Base-by-base conservation (phyloP, 2,113 vertebrate genomes). In the Oncorhynchus nerka region DNA sequence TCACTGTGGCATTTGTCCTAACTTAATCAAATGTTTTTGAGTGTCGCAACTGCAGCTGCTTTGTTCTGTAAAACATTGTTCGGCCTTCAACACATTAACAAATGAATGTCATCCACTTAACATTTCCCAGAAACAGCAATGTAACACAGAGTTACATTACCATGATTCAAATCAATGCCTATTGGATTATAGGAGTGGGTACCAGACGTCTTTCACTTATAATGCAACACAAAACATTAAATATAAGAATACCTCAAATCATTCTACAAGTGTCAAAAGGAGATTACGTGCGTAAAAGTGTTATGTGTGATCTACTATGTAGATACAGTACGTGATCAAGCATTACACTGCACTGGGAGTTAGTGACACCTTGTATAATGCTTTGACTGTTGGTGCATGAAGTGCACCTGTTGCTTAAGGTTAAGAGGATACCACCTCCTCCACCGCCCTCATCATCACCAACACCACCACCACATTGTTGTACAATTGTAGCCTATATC, bases 101-200 rank as follows among this genome's bases (percentile, higher is more conserved):
- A 82, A 75, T 84, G 86, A 86, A 83, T 86, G 86, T 70, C 75
- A 73, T 76, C 79, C 79, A 81, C 83, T 90, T 80, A 12, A 57
- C 68, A 78, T 75, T 82, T 82, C 79, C 85, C 55, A 72, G 73
- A 70, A 75, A 68, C 81, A 70, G 71, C 85, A 87, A 92, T 84
- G 86, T 85, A 80, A 85, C 79, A 79, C 79, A 75, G 72, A 69
- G 79, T 79, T 81, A 82, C 90, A 91, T 93, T 92, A 89, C 86
- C 80, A 86, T 87, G 77, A 91, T 92, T 92, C 84, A 89, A 94
- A 93, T 92, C 88, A 87, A 91, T 94, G 79, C 78, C 77, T 80
- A 88, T 87, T 87, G 85, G 84, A 90, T 91, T 90, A 87, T 65
- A 28, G 30, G 39, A 39, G 67, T 20, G 5, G 28, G 19, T 8